Base-by-base conservation (phyloP, 1,140 invertebrate genomes). In the Polypedilum vanderplanki region DNA sequence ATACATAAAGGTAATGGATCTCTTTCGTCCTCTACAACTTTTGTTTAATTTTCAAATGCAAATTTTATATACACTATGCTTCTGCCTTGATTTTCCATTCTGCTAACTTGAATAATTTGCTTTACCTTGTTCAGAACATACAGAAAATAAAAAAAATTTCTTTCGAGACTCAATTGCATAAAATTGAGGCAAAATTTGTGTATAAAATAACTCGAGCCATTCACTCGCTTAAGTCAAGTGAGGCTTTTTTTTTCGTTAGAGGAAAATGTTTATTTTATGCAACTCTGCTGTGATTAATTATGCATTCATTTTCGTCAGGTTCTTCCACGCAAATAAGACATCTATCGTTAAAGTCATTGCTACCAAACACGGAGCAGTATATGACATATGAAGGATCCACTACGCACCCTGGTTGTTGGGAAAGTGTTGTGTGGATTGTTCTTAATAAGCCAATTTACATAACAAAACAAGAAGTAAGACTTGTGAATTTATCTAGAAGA, bases 301-400 rank as follows among this genome's bases (percentile, higher is more conserved):
- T 70, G 65, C 65, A 70, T 77, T 46, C 33, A 41, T 75, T 77
- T 64, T 57, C 12, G 46, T 57, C 85, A 94, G 93, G 92, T 76
- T 88, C 89, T 79, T 90, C 87, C 75, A 91, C 88, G 73, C 87
- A 89, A n/a, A 91, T 97, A 76, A 88, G 90, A 78, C 90, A 95
- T 80, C 84, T 97, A 77, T 95, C 93, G 17, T 85, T 97, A 76
- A 88, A 89, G 79, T 90, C 89, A 70, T 84, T 98, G 24, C 85
- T 98, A 75, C 95, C 95, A 22, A 90, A 92, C 78, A 97, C 95
- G 4, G 89, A 91, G 77, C 90, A 93, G 78, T 98, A 95, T 84
- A 94, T 98, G 85, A 98, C 96, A n/a, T 98, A 98, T 83, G 96
- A 98, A 83, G 96, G 96, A n/a, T 97, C 94, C 73, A 94, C 94